Base-by-base conservation (phyloP, 2,113 vertebrate genomes). In the Taxidea taxus region DNA sequence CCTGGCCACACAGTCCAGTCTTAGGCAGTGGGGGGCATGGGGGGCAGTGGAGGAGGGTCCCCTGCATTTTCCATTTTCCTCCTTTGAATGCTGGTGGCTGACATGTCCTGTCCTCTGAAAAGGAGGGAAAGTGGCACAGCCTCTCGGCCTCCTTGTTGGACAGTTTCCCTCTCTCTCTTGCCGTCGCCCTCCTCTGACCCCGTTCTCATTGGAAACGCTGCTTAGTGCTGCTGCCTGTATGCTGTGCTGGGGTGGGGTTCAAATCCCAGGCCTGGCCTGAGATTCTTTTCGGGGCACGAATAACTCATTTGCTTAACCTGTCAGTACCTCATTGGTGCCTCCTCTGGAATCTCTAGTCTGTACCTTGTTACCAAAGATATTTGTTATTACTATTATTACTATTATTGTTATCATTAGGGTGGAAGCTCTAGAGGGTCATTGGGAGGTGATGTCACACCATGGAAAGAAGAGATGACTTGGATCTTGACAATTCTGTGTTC, bases 11-110 rank as follows among this genome's bases (percentile, higher is more conserved):
- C 54, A 15, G 4, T 58, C 47, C 62, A 13, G 12, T 72, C 37
- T 72, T 34, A 82, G 47, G 47, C 0, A 6, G 11, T 6, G 14
- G 47, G 34, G 31, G 4, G 68, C 2, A 0, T 2, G 2, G n/a
- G 54, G 27, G 39, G 23, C 60, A 54, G 27, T 62, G 60, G 12
- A 54, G 54, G 42, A 51, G 44, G n/a, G 74, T 39, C 27, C 20
- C 51, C 27, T 51, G 62, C 7, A 16, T 49, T 54, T 85, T 94
- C 31, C 2, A 7, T 39, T 27, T 49, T 70, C 21, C 29, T 47
- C 27, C 11, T 81, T 68, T 10, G 64, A 39, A 75, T 37, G 83
- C 66, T 66, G n/a, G 25, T 31, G 51, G 87, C 90, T 77, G 12
- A 77, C 31, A 2, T 42, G 21, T 90, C 92, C 97, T 95, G 70